phyloP scores from a whole-genome alignment of 1,140 invertebrate genomes.

The Drosophila pandora region DNA sequence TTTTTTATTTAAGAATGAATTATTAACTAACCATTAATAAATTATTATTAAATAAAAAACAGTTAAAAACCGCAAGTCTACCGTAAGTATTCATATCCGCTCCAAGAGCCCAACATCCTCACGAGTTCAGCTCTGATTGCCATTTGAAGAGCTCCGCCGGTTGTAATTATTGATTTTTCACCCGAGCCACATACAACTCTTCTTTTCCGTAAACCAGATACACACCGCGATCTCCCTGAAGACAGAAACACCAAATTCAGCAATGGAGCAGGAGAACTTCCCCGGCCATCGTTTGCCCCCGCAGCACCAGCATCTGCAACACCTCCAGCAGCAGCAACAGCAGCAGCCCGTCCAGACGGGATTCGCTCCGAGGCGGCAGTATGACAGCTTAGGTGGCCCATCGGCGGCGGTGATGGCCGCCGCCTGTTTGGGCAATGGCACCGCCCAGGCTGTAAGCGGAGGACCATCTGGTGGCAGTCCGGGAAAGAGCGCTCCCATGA shows the following conservation, averaged over 20 bases:
- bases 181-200: background rate
- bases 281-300: conserved; percentile 36
- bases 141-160: background rate
- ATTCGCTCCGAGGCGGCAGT: conserved; percentile 77
- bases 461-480: conserved; percentile 10
- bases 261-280: conserved; percentile 64
- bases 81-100: conserved; percentile 35
- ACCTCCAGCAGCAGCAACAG: conserved; percentile 46
- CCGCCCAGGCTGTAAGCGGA: background rate
- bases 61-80: conserved; percentile 71
- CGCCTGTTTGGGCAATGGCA: conserved; percentile 60
- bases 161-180: conserved; percentile 65
- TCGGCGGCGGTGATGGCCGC: conserved; percentile 16
- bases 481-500: conserved; percentile 13
- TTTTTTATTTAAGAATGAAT: conserved; percentile 84
- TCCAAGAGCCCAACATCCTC: background rate
- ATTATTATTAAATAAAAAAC: conserved; percentile 84
- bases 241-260: conserved; percentile 17
- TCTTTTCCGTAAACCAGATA: conserved; percentile 48
- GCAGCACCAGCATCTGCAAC: conserved; percentile 49
- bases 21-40: conserved; percentile 79
- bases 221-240: conserved; percentile 39
- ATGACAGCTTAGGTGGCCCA: conserved; percentile 51
- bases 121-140: background rate
- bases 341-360: conserved; percentile 55